phyloP scores from a whole-genome alignment of 1,140 invertebrate species.

The Macrosteles quadrilineatus region DNA sequence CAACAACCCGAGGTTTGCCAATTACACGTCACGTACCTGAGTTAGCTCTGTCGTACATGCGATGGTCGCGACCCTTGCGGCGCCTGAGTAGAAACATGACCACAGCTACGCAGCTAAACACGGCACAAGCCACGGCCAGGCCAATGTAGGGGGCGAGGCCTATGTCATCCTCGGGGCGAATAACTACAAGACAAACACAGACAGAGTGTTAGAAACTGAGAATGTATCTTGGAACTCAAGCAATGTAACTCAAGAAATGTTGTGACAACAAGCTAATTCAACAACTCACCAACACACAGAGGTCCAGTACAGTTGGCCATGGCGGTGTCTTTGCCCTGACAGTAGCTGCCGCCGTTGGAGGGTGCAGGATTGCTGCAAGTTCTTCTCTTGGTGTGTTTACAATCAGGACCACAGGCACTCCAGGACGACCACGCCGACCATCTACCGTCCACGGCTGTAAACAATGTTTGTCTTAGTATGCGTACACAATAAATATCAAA shows the following conservation, averaged over 20 bases:
- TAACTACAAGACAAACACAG: slow-evolving; percentile 45
- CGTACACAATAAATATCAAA: too few relatives aligned
- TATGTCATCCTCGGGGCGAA: slow-evolving; percentile 56
- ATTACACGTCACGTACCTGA: too few relatives aligned
- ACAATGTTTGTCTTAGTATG: too few relatives aligned
- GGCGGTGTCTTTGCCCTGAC: slow-evolving; percentile 66
- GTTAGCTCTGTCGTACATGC: slow-evolving; percentile 82
- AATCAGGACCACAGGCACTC: slow-evolving; percentile 85
- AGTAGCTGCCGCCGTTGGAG: slow-evolving; percentile 63
- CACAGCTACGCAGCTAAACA: slow-evolving; percentile 76
- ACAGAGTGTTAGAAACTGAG: too few relatives aligned
- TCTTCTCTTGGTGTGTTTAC: slow-evolving; percentile 73
- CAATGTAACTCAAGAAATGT: too few relatives aligned
- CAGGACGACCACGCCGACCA: slow-evolving; percentile 89
- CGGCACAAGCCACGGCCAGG: slow-evolving; percentile 77
- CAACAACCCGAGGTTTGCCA: too few relatives aligned
- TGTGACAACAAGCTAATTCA: too few relatives aligned
- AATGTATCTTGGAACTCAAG: too few relatives aligned
- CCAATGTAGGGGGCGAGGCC: slow-evolving; percentile 88
- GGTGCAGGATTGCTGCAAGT: slow-evolving; percentile 72
- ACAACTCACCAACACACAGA: slow-evolving; percentile 58
- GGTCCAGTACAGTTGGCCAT: slow-evolving; percentile 71
- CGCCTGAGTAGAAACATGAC: slow-evolving; percentile 76
- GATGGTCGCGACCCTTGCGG: slow-evolving; percentile 75
- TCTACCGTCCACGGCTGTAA: slow-evolving; percentile 58